These are phyloP conservation scores for Andrena cerasifolii DNA, from an alignment of 1,140 invertebrate species.

Conservation along the genomic window DNA sequence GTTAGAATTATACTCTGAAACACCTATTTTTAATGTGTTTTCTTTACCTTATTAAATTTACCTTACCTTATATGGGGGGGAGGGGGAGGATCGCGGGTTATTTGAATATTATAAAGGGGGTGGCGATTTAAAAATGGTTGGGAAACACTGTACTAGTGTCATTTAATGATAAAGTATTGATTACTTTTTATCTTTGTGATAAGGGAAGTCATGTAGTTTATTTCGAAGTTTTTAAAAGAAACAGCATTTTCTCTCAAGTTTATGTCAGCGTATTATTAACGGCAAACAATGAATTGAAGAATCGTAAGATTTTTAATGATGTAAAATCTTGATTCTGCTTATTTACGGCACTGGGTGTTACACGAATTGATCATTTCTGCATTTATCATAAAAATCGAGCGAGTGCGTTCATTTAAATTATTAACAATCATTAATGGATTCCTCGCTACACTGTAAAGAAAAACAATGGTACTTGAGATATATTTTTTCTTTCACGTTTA, in stretches of 20 bases:
- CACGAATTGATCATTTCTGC: neutral
- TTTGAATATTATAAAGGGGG: too few relatives aligned
- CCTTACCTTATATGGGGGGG: too few relatives aligned
- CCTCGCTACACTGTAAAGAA: slow-evolving; percentile 23
- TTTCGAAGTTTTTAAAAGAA: neutral
- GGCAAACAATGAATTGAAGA: neutral
- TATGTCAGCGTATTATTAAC: neutral
- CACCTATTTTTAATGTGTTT: too few relatives aligned
- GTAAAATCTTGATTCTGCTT: slow-evolving; percentile 8
- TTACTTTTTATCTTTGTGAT: neutral
- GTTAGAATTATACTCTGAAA: too few relatives aligned
- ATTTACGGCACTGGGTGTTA: neutral
- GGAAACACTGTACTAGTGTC: too few relatives aligned
- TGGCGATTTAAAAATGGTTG: too few relatives aligned
- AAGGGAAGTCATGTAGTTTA: too few relatives aligned
- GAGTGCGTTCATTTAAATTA: slow-evolving; percentile 32
- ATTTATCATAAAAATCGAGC: slow-evolving; percentile 23
- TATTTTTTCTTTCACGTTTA: slow-evolving; percentile 41
- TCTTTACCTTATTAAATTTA: too few relatives aligned
- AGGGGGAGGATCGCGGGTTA: too few relatives aligned
- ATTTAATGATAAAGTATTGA: neutral
- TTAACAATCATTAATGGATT: slow-evolving; percentile 50
- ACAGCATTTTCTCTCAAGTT: neutral
- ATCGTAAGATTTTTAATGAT: too few relatives aligned
- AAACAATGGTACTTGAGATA: slow-evolving; percentile 47